Evolutionary conservation across 2,888 invertebrate genomes (phyloP), one percentile per base, ranked within the genome.

Genomic region (Leptopterna dolabrata): DNA sequence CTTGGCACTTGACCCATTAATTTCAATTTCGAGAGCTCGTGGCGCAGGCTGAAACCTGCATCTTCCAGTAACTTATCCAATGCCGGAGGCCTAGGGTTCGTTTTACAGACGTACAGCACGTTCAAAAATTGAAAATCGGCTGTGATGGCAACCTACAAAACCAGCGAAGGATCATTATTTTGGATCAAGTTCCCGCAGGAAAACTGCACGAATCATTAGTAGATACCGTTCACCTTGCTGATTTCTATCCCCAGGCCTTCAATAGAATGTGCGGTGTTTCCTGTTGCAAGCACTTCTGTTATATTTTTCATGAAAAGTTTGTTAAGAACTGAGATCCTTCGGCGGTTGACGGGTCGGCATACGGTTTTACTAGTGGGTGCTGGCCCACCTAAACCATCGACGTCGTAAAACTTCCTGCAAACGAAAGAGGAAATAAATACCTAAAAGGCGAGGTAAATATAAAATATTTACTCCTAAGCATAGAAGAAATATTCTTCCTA

Each of bases 301-400:
- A 97, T 94, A 88, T 96, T 93, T 90, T 94, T 94, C 96, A 97
- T 96, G 90, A 97, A 96, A 80, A 97, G 91, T 92, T 96, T 96
- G 91, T 96, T 96, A 0, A 97, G 92, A 89, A 96, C 94, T 0
- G 93, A 92, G 29, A 94, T 92, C 90, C 96, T 93, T 63, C 95
- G 76, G 9, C 36, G 41, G 29, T 86, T 86, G 30, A 55, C 13
- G 1, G 85, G 51, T 4, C 78, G 78, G 36, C 1, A 3, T 14
- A 36, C 73, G 14, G n/a, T 24, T 3, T 6, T 29, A 30, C 29
- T 11, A 6, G 30, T 14, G 11, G 43, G 11, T 1, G 29, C 3
- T 7, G 47, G 14, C 2, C 16, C n/a, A 27, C 19, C 47, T 29
- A 24, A 41, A 13, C 16, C n/a, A 16, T 71, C 29, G 16, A 85